phyloP scores from a whole-genome alignment of 1,140 invertebrate species.

The Drosophila funebris region DNA sequence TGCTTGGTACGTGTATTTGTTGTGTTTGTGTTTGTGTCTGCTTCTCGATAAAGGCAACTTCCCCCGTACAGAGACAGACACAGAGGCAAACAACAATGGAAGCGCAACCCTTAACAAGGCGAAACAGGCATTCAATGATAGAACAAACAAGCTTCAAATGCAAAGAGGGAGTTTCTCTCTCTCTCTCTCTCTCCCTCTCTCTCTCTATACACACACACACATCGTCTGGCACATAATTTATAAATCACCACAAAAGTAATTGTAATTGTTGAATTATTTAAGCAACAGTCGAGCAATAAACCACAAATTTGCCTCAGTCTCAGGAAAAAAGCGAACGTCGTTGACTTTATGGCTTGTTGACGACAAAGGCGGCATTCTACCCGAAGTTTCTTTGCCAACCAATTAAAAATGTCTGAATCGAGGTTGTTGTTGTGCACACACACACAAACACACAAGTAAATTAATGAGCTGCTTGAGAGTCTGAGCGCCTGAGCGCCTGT shows the following conservation, averaged over 20 bases:
- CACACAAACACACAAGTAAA: slow-evolving; percentile 20
- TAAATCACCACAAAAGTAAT: slow-evolving; percentile 66
- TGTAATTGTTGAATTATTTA: slow-evolving; percentile 68
- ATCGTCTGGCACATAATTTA: slow-evolving; percentile 45
- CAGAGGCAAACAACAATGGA: slow-evolving; percentile 19
- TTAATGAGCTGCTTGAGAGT: slow-evolving; percentile 39
- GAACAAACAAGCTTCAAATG: slow-evolving; percentile 17
- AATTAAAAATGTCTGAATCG: slow-evolving; percentile 59
- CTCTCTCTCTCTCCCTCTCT: background rate
- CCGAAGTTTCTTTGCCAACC: slow-evolving; percentile 22
- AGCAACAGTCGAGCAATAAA: slow-evolving; percentile 51
- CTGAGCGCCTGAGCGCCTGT: slow-evolving; percentile 10
- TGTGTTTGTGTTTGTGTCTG: too few species aligned
- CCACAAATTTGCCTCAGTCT: slow-evolving; percentile 46
- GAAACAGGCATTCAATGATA: slow-evolving; percentile 13
- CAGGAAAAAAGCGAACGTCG: slow-evolving; percentile 6
- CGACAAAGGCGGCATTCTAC: slow-evolving; percentile 31
- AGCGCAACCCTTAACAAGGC: slow-evolving; percentile 43
- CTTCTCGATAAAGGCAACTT: background rate
- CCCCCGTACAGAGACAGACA: background rate
- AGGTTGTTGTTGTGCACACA: background rate
- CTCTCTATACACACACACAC: background rate
- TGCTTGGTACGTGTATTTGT: slow-evolving; percentile 14
- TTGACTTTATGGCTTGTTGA: slow-evolving; percentile 53
- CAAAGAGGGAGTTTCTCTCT: too few species aligned